phyloP scores from a whole-genome alignment of 2,888 invertebrate genomes.

The Allygus modestus region DNA sequence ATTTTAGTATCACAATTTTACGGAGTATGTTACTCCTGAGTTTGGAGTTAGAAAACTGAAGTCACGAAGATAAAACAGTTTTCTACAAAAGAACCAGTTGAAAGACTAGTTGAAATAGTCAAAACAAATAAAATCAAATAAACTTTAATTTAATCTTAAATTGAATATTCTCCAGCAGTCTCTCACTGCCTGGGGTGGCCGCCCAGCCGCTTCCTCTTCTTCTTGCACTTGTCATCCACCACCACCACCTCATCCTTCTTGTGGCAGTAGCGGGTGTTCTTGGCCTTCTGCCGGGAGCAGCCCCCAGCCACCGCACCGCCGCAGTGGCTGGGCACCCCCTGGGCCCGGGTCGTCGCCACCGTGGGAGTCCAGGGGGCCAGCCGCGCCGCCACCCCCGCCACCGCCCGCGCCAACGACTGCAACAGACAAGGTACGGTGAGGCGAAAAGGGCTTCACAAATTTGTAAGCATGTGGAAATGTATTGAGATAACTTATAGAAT shows the following conservation, averaged over 20 bases:
- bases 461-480: too few species aligned
- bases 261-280: conserved; percentile 21
- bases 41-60: too few species aligned
- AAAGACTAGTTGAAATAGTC: too few species aligned
- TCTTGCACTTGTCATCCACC: not conserved
- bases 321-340: not conserved
- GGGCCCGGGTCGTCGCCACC: not conserved
- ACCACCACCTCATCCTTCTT: not conserved
- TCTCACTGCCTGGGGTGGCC: not conserved
- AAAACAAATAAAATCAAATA: too few species aligned
- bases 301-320: not conserved
- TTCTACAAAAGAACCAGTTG: too few species aligned
- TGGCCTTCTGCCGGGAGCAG: not conserved
- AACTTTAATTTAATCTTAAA: too few species aligned
- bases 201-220: not conserved
- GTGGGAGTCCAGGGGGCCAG: conserved; percentile 6
- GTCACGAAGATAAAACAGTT: too few species aligned
- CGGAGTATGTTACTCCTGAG: too few species aligned
- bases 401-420: conserved; percentile 24
- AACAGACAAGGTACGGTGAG: not conserved
- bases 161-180: not conserved
- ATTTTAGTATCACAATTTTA: too few species aligned
- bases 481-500: too few species aligned
- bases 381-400: not conserved
- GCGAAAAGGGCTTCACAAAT: too few species aligned